phyloP scores from a whole-genome alignment of 2,113 vertebrate species.

The Dasyurus viverrinus region DNA sequence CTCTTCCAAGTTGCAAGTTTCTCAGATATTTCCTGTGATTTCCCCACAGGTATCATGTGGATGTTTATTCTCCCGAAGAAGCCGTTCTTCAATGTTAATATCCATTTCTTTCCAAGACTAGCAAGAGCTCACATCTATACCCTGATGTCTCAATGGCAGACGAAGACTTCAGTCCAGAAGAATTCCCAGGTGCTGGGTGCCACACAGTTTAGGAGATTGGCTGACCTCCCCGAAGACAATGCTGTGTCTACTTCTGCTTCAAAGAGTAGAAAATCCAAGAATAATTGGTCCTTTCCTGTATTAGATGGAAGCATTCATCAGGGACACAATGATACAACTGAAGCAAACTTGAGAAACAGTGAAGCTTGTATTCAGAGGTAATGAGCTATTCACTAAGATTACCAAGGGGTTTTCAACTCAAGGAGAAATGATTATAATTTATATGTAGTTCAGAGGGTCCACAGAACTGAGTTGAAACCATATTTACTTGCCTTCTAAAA shows the following conservation, averaged over 20 bases:
- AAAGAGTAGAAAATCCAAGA: neutral
- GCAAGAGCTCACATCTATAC: neutral
- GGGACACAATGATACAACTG: conserved; percentile 78
- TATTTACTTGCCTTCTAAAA: neutral
- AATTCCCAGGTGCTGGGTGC: neutral
- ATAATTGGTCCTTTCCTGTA: conserved; percentile 75
- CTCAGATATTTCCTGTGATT: neutral
- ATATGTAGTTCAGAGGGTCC: neutral
- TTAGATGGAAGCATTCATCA: conserved; percentile 79
- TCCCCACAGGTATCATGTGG: neutral
- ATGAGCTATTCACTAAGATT: fast-evolving
- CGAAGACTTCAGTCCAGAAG: neutral
- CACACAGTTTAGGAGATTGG: neutral
- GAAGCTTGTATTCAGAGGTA: conserved; percentile 82
- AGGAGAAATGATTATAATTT: neutral
- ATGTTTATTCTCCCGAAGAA: neutral
- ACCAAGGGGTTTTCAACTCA: neutral
- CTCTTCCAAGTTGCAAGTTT: neutral
- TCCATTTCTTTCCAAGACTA: neutral
- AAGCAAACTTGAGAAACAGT: conserved; percentile 87
- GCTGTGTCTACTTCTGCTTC: neutral
- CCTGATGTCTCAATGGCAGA: neutral
- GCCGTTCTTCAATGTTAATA: neutral
- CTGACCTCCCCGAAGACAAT: neutral
- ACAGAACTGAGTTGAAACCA: neutral